Conservation (phyloP, 2,113 vertebrate genomes). For the Crotalus viridis region DNA sequence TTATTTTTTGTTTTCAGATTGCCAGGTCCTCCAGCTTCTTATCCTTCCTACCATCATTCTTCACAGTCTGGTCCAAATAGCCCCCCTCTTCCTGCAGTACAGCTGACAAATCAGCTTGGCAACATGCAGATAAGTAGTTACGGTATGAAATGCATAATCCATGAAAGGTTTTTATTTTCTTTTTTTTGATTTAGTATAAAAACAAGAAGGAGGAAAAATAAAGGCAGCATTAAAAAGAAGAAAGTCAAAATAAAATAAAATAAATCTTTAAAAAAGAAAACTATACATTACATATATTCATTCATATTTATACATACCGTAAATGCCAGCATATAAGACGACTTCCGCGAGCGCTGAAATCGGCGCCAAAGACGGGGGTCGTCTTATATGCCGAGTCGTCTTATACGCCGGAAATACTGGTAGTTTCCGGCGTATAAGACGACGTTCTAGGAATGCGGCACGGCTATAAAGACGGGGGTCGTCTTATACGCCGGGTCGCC, state of each 20-base stretch:
- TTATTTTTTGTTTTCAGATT: slow-evolving; percentile 57
- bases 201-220: neutral
- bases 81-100: slow-evolving; percentile 68
- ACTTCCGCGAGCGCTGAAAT: too few relatives aligned
- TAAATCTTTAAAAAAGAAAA: neutral
- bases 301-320: neutral
- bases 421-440: too few relatives aligned
- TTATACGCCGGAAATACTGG: too few relatives aligned
- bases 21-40: slow-evolving; percentile 61
- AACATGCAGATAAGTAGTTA: slow-evolving; percentile 85
- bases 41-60: slow-evolving; percentile 65
- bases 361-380: too few relatives aligned
- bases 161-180: neutral
- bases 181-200: neutral
- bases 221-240: neutral
- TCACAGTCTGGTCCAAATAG: slow-evolving; percentile 70
- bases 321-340: too few relatives aligned
- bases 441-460: too few relatives aligned
- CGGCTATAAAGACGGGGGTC: too few relatives aligned
- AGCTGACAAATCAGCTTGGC: slow-evolving; percentile 82
- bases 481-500: too few relatives aligned
- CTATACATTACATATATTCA: neutral
- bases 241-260: neutral
- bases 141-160: slow-evolving; percentile 66
- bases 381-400: too few relatives aligned